Percentiles rank a stretch among this genome's conserved stretches.
Evolutionary conservation across 1,140 invertebrate genomes (phyloP).

Genomic region (Drosophila elegans): DNA sequence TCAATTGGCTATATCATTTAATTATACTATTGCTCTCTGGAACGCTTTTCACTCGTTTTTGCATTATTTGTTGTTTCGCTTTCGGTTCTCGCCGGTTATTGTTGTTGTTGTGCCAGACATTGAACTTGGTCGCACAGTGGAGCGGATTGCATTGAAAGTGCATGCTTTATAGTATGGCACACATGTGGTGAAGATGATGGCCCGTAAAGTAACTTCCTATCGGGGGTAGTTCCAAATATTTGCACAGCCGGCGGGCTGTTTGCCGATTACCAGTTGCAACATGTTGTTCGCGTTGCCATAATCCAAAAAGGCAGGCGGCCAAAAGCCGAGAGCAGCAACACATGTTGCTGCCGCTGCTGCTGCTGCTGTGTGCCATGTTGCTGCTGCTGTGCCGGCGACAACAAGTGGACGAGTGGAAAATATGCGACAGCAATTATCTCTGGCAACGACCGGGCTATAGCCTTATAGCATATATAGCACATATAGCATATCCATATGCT

Average conservation of each 20-base stretch:
- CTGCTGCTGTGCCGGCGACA: conserved; percentile 45
- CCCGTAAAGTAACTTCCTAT: conserved; percentile 42
- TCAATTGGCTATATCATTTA: background rate
- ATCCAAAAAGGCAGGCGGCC: conserved; percentile 52
- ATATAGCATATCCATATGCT: conserved; percentile 56
- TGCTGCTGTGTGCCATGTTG: conserved; percentile 15
- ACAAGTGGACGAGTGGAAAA: conserved; percentile 74
- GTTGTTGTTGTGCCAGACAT: conserved; percentile 57
- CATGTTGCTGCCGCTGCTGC: conserved; percentile 57
- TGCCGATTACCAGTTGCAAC: conserved; percentile 53
- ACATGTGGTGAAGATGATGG: conserved; percentile 16
- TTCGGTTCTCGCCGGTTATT: conserved; percentile 18
- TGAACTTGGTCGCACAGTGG: conserved; percentile 77
- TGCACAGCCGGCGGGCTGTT: conserved; percentile 31
- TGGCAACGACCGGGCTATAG: conserved; percentile 10
- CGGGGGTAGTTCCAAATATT: conserved; percentile 56
- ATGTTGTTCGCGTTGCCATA: conserved; percentile 40
- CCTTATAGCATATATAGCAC: conserved; percentile 35
- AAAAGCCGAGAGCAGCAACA: conserved; percentile 52
- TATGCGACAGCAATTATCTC: conserved; percentile 80
- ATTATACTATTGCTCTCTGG: conserved; percentile 5
- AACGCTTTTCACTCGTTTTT: conserved; percentile 33
- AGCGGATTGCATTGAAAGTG: conserved; percentile 28
- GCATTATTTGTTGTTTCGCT: conserved; percentile 2
- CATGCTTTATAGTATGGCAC: conserved; percentile 6